Conservation (phyloP, 2,888 invertebrate genomes). For the Aporophyla nigra region DNA sequence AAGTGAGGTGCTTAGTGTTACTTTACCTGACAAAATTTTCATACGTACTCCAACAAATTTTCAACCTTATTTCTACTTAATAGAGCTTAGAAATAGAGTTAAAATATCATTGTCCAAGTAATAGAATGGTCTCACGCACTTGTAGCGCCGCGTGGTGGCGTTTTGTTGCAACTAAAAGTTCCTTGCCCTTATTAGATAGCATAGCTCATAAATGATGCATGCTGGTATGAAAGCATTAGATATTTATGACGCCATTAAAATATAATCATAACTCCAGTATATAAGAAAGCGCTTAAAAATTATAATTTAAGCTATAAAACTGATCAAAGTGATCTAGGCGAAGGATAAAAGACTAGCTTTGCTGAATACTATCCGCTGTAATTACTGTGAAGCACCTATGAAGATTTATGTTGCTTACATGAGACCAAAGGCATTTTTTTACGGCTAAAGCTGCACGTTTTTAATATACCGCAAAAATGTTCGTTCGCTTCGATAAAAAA, state of each 20-base stretch:
- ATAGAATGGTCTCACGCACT: slow-evolving; percentile 81
- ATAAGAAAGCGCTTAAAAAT: slow-evolving; percentile 48
- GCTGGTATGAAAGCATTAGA: slow-evolving; percentile 72
- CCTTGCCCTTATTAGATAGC: slow-evolving; percentile 70
- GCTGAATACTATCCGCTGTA: slow-evolving; percentile 28
- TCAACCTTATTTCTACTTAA: slow-evolving; percentile 67
- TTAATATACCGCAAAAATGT: slow-evolving; percentile 20
- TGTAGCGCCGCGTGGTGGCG: slow-evolving; percentile 76
- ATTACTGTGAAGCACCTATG: slow-evolving; percentile 33
- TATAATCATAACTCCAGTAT: slow-evolving; percentile 59
- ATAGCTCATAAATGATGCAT: slow-evolving; percentile 77
- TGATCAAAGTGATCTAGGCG: slow-evolving; percentile 40
- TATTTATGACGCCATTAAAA: slow-evolving; percentile 69
- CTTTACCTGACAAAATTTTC: slow-evolving; percentile 63
- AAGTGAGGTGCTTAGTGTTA: slow-evolving; percentile 78
- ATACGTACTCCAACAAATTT: slow-evolving; percentile 53
- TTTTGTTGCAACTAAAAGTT: slow-evolving; percentile 73
- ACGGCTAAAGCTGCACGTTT: slow-evolving; percentile 11
- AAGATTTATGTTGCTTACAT: slow-evolving; percentile 31
- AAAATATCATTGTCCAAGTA: slow-evolving; percentile 63
- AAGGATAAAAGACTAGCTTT: slow-evolving; percentile 46
- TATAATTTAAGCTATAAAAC: slow-evolving; percentile 55
- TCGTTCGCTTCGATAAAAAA: slow-evolving; percentile 34
- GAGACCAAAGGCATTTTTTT: neutral
- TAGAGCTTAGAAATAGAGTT: slow-evolving; percentile 65